phyloP scores from a whole-genome alignment of 1,140 invertebrate genomes.

The Chionoecetes opilio region DNA sequence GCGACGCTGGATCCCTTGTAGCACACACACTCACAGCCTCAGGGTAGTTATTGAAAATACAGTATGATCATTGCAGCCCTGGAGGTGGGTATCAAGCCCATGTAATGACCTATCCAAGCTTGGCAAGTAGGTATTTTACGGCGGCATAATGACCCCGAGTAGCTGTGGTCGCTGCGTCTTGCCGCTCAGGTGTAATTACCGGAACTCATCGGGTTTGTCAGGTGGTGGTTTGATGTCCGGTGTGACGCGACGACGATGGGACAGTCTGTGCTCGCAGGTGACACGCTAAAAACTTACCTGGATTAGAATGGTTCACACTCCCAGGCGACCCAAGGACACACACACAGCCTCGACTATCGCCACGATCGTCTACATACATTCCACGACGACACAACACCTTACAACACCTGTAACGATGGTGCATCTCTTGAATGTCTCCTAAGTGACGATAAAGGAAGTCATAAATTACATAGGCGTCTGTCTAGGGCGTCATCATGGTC shows the following conservation, averaged over 20 bases:
- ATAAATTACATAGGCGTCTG: neutral
- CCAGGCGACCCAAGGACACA: neutral
- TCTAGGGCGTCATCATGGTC: neutral
- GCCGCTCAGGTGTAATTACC: neutral
- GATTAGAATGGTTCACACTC: neutral
- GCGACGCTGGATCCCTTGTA: neutral
- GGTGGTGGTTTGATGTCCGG: neutral
- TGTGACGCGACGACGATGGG: neutral
- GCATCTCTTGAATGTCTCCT: neutral
- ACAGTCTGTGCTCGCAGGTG: neutral
- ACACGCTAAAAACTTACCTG: neutral
- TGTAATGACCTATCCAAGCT: neutral
- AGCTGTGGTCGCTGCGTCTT: neutral
- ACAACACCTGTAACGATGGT: neutral
- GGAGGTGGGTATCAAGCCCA: neutral
- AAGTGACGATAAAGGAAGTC: slow-evolving; percentile 19
- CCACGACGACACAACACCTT: neutral
- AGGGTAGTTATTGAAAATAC: slow-evolving; percentile 7
- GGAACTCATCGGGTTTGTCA: neutral
- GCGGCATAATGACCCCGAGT: neutral
- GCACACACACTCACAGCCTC: neutral
- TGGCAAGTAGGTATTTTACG: neutral
- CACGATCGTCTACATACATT: neutral
- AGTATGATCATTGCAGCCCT: neutral
- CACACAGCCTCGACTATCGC: neutral